Conservation (phyloP, 2,113 vertebrate species). For the Brevimyrus niger region DNA sequence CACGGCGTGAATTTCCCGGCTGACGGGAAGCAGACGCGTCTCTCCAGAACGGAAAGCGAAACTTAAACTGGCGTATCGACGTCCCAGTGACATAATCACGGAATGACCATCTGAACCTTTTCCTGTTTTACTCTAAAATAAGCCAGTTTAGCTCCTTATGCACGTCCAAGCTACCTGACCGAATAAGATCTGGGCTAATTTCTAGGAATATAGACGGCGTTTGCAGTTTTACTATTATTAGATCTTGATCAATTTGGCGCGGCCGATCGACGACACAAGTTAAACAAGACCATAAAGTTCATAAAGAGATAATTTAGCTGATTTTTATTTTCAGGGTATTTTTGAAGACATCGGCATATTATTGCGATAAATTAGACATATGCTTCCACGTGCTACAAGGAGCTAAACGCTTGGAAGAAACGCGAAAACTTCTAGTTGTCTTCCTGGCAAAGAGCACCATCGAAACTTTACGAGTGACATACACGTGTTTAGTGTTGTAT, state of each 20-base stretch:
- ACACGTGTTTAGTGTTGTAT: neutral
- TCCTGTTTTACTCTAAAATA: neutral
- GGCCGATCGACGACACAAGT: neutral
- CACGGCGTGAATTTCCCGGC: neutral
- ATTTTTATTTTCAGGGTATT: neutral
- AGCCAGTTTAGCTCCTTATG: neutral
- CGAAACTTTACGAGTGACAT: neutral
- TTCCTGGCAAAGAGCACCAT: neutral
- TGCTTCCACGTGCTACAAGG: neutral
- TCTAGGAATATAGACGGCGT: neutral
- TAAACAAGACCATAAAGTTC: neutral
- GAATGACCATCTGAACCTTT: neutral
- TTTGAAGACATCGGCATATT: neutral
- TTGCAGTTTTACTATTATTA: neutral
- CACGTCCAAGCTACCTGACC: neutral
- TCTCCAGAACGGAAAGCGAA: conserved; percentile 54
- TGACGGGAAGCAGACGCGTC: neutral
- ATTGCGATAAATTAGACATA: neutral
- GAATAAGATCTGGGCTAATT: neutral
- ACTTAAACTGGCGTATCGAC: conserved; percentile 17
- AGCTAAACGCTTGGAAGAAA: neutral
- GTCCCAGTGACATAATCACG: neutral
- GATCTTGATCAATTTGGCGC: neutral
- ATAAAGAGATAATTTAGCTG: neutral
- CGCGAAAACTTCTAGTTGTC: neutral